Evolutionary conservation across 2,113 vertebrate genomes (phyloP).

Genomic region (Rhynchopsitta pachyrhyncha): DNA sequence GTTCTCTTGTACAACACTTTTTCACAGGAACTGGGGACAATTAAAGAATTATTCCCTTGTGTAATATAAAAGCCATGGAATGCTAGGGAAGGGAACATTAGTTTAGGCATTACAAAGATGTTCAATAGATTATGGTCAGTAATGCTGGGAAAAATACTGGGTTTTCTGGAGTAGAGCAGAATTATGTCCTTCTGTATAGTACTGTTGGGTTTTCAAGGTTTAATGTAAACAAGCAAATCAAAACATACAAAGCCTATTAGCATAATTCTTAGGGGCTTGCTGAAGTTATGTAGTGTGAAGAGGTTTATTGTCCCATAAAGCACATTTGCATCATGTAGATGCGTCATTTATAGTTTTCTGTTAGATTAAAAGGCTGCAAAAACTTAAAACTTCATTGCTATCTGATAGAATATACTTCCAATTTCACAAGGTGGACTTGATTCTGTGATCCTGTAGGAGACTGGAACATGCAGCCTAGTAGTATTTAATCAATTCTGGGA

Average conservation of each 20-base stretch:
- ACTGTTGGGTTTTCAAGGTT: background rate
- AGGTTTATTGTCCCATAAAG: background rate
- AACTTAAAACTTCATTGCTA: background rate
- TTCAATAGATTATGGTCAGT: constrained; percentile 26
- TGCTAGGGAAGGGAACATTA: constrained; percentile 41
- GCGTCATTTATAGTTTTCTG: background rate
- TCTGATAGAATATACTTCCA: background rate
- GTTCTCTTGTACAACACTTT: background rate
- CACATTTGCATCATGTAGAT: background rate
- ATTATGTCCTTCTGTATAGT: background rate
- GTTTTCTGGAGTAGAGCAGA: background rate
- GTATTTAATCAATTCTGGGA: background rate
- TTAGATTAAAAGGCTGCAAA: background rate
- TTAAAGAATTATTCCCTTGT: constrained; percentile 43
- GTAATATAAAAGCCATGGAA: constrained; percentile 39
- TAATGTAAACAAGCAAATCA: background rate
- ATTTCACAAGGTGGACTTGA: background rate
- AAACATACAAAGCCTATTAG: background rate
- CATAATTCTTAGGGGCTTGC: background rate
- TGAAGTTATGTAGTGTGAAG: background rate
- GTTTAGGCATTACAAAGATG: constrained; percentile 13
- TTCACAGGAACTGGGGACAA: constrained; percentile 49
- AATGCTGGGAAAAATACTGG: constrained; percentile 12
- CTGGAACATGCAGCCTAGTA: background rate
- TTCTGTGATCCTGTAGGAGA: background rate